phyloP scores from a whole-genome alignment of 2,113 vertebrate species.

The Rhynchomys soricoides region DNA sequence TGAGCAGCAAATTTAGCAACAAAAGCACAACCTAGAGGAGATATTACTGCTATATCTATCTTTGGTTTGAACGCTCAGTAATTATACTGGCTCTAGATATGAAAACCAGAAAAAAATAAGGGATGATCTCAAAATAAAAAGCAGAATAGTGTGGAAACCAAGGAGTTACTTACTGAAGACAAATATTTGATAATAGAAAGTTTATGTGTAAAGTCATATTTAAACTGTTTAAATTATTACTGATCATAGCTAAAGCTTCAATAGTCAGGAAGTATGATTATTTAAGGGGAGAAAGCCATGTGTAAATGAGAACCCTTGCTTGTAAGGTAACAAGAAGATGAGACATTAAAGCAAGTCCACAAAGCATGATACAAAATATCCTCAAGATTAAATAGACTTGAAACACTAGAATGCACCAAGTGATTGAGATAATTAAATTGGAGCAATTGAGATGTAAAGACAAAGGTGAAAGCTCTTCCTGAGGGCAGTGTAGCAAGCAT shows the following conservation, averaged over 20 bases:
- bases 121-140: not conserved
- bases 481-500: slow-evolving; percentile 66
- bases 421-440: slow-evolving; percentile 82
- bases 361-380: slow-evolving; percentile 58
- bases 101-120: not conserved
- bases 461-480: slow-evolving; percentile 68
- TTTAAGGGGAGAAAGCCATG: not conserved
- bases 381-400: slow-evolving; percentile 76
- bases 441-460: slow-evolving; percentile 82
- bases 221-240: slow-evolving; percentile 23
- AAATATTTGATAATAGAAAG: slow-evolving; percentile 17
- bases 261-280: not conserved
- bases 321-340: slow-evolving; percentile 34
- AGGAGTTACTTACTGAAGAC: not conserved
- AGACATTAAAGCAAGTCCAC: slow-evolving; percentile 49
- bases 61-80: not conserved
- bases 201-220: slow-evolving; percentile 60
- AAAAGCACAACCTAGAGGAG: not conserved
- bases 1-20: slow-evolving; percentile 22
- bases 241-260: not conserved
- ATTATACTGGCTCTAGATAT: not conserved
- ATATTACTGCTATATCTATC: not conserved
- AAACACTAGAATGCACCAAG: slow-evolving; percentile 76
- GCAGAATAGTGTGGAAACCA: not conserved
- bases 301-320: slow-evolving; percentile 31